Evolutionary conservation across 92 coral and sea anemone species (phyloP).

Genomic region (Porites lobata): DNA sequence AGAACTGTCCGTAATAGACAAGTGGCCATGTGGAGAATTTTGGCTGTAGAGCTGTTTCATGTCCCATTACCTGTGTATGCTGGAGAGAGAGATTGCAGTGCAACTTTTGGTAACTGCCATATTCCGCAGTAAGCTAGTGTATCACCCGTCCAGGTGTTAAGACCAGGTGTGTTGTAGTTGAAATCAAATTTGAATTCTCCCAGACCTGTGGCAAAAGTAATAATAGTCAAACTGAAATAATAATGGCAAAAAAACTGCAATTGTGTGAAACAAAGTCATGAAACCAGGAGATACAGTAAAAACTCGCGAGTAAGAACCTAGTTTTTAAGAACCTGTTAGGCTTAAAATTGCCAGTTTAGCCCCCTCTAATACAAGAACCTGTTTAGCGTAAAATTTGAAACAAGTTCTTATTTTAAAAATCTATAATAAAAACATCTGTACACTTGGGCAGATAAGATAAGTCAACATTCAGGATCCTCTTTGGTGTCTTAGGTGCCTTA

Average conservation of each 20-base stretch:
- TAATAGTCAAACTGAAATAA: neutral
- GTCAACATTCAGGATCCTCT: no score
- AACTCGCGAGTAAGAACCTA: no score
- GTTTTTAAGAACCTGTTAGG: no score
- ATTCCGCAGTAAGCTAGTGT: conserved; percentile 91
- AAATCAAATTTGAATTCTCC: conserved; percentile 94
- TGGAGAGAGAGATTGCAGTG: conserved; percentile 38
- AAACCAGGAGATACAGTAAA: neutral
- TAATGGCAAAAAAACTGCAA: neutral
- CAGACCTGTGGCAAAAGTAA: conserved; percentile 59
- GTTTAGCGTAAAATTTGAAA: no score
- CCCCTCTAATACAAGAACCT: no score
- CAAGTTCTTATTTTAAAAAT: no score
- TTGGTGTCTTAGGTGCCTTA: no score
- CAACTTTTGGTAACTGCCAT: conserved; percentile 93
- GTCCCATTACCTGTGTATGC: conserved; percentile 14
- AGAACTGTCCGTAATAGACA: no score
- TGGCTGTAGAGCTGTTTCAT: neutral
- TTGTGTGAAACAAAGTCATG: neutral
- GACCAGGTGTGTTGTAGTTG: conserved; percentile 93
- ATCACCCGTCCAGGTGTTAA: conserved; percentile 94
- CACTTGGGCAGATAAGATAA: no score
- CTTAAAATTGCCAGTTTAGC: no score
- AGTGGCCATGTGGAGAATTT: no score
- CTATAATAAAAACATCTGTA: no score